Conservation (phyloP, 1,140 invertebrate species). For the Papilio polytes region DNA sequence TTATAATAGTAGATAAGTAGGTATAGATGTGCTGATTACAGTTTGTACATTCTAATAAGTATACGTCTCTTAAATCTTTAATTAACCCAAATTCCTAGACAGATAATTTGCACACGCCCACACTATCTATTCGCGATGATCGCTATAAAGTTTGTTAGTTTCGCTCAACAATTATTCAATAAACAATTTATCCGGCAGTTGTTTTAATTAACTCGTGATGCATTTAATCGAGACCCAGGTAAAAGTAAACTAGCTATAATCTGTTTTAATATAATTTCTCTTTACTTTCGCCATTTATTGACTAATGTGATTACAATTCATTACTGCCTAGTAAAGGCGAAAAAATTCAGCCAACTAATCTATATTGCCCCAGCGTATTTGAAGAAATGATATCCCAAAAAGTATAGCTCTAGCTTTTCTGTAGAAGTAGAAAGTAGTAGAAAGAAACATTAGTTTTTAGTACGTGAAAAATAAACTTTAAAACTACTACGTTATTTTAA, state of each 20-base stretch:
- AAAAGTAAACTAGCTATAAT: slow-evolving; percentile 52
- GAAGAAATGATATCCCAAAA: no score
- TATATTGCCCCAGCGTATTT: no score
- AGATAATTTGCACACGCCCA: slow-evolving; percentile 32
- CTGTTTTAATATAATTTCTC: slow-evolving; percentile 53
- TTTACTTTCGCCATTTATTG: slow-evolving; percentile 45
- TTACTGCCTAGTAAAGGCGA: background rate
- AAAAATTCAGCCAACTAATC: no score
- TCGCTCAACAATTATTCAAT: slow-evolving; percentile 46
- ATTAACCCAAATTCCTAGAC: slow-evolving; percentile 32
- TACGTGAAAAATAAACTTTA: no score
- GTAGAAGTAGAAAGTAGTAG: no score
- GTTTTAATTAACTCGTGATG: slow-evolving; percentile 64
- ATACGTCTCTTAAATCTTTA: slow-evolving; percentile 23
- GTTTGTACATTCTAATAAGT: background rate
- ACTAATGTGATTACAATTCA: slow-evolving; percentile 5
- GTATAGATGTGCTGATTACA: background rate
- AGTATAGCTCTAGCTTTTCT: no score
- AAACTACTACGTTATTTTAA: no score
- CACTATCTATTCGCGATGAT: slow-evolving; percentile 33
- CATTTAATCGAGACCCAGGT: slow-evolving; percentile 52
- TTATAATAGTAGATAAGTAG: no score
- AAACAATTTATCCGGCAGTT: slow-evolving; percentile 58
- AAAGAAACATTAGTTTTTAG: no score
- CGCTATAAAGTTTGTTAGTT: slow-evolving; percentile 30